Evolutionary conservation across 2,113 vertebrate species (phyloP).

Genomic region (Leiothrix lutea): DNA sequence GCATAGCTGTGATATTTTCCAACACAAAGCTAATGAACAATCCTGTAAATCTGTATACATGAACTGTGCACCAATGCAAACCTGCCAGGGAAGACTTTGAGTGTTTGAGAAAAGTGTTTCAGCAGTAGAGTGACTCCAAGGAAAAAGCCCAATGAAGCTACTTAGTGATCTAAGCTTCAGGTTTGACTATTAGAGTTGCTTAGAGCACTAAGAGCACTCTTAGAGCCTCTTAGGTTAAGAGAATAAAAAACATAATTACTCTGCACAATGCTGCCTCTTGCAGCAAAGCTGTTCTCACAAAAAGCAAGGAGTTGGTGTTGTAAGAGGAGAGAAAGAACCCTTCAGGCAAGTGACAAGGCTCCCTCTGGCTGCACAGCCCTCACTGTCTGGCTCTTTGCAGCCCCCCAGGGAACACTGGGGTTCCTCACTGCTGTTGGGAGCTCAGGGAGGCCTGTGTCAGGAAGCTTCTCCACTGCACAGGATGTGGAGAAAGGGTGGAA

Average conservation of each 20-base stretch:
- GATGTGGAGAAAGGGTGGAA: not conserved
- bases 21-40: not conserved
- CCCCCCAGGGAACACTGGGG: not conserved
- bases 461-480: not conserved
- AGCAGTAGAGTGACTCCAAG: not conserved
- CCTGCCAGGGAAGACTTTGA: not conserved
- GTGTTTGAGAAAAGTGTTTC: not conserved
- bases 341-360: not conserved
- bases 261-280: not conserved
- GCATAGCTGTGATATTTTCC: not conserved
- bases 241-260: slow-evolving; percentile 12
- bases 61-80: not conserved
- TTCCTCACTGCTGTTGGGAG: not conserved
- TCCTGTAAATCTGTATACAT: not conserved
- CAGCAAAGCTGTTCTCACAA: not conserved
- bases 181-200: slow-evolving; percentile 18
- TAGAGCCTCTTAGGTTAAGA: slow-evolving; percentile 24
- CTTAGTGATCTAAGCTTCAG: slow-evolving; percentile 39
- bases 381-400: not conserved
- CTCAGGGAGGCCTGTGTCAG: not conserved
- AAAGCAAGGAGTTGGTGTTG: not conserved
- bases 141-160: not conserved
- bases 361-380: not conserved
- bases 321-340: not conserved
- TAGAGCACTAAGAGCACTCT: slow-evolving; percentile 10